Conservation (phyloP, 1,140 invertebrate genomes). For the Diabrotica undecimpunctata region DNA sequence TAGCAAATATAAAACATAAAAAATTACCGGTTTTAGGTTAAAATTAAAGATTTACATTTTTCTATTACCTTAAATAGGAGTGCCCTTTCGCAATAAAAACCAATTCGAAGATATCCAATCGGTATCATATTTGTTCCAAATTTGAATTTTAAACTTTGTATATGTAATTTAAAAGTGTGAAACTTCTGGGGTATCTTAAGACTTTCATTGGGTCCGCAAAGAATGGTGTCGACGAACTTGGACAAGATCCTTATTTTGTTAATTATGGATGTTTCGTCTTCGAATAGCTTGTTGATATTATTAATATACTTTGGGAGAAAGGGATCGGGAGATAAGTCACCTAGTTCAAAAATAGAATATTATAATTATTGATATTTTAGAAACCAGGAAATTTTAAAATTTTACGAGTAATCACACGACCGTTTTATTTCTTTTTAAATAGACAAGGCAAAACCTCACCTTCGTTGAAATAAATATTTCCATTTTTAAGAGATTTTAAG, state of each 20-base stretch:
- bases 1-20: too few relatives aligned
- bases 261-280: constrained; percentile 14
- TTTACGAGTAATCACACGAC: too few relatives aligned
- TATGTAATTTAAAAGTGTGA: constrained; percentile 39
- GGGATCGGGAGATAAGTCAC: constrained; percentile 34
- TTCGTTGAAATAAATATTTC: too few relatives aligned
- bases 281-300: constrained; percentile 25
- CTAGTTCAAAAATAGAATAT: constrained; percentile 8
- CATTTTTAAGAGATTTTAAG: too few relatives aligned
- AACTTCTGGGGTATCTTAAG: constrained; percentile 28
- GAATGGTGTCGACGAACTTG: constrained; percentile 34
- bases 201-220: constrained; percentile 32
- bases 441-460: too few relatives aligned
- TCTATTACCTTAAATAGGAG: constrained; percentile 34
- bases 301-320: constrained; percentile 34
- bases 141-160: constrained; percentile 35
- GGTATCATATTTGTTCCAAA: constrained; percentile 41
- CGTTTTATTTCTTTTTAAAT: too few relatives aligned
- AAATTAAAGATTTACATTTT: too few relatives aligned
- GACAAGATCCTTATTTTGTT: constrained; percentile 34
- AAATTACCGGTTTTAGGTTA: too few relatives aligned
- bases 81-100: constrained; percentile 39
- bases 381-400: too few relatives aligned
- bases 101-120: constrained; percentile 38
- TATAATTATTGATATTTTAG: too few relatives aligned